phyloP scores from a whole-genome alignment of 1,140 invertebrate species.

The Bombus pyrosoma region DNA sequence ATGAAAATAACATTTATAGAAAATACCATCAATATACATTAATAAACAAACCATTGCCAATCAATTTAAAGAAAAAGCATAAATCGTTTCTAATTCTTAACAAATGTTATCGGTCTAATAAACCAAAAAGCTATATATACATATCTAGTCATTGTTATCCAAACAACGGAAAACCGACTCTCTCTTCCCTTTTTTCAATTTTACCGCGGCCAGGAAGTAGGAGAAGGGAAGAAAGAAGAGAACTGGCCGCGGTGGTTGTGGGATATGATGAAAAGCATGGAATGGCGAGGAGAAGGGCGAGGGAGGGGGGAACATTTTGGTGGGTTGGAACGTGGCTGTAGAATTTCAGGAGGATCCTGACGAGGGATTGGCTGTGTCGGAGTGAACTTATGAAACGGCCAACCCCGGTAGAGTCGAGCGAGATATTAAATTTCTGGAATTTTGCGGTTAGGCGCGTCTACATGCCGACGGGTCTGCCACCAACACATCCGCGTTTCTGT shows the following conservation, averaged over 20 bases:
- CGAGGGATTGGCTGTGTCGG: constrained; percentile 70
- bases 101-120: neutral
- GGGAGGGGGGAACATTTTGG: constrained; percentile 37
- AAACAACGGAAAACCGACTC: neutral
- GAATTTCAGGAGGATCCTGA: constrained; percentile 67
- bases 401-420: constrained; percentile 66
- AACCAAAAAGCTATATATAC: neutral
- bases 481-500: constrained; percentile 29
- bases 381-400: constrained; percentile 80
- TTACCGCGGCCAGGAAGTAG: neutral
- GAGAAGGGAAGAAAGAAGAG: constrained; percentile 7
- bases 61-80: no score
- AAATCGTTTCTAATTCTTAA: neutral
- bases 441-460: constrained; percentile 79
- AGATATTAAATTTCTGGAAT: constrained; percentile 84
- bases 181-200: neutral
- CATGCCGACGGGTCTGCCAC: constrained; percentile 61
- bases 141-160: neutral
- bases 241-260: constrained; percentile 21
- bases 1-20: no score
- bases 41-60: no score
- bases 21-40: no score
- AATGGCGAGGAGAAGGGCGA: neutral
- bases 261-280: constrained; percentile 40
- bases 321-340: constrained; percentile 59